Evolutionary conservation across 1,140 invertebrate genomes (phyloP), one percentile per base, ranked within the genome.

Genomic region (Grapholita molesta): DNA sequence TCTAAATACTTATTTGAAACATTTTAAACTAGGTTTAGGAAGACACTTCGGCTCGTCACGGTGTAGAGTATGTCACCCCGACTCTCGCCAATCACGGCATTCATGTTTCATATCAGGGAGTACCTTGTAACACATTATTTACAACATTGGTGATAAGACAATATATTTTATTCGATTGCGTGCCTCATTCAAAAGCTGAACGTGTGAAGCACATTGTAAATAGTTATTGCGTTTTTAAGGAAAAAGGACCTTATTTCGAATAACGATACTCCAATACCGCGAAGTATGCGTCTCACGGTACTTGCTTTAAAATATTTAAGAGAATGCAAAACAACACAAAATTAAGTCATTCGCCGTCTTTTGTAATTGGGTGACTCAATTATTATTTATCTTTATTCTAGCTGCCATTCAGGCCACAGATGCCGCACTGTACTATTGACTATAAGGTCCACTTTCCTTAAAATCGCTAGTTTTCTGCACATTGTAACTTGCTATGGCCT

Each of bases 121-220:
- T 87, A 89, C 82, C 83, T 85, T 80, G 67, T 35, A 70, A 73
- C 67, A 64, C 70, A 66, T 73, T 68, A 66, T 75, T 79, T 74
- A 66, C 65, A 65, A 73, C 72, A 77, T 79, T 79, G 79, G 85
- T 85, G 83, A 82, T 81, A 76, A 76, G 84, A 88, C 83, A 84
- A 86, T 88, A 85, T 88, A 75, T 81, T 76, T 78, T 75, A 80
- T 83, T 75, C 53, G 67, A 83, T 74, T 69, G 72, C 76, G 85
- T 87, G 84, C 75, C 78, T 85, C 77, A 67, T 74, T 75, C 64
- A 70, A 72, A 69, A 66, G 30, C n/a, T 48, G 66, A 61, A 68
- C 76, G 69, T 76, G 64, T 73, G 71, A 73, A 77, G 75, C 78
- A 74, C 75, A 71, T 70, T 82, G 70, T 83, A 84, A 75, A 79